phyloP scores from a whole-genome alignment of 2,888 invertebrate species.

The Patella depressa region DNA sequence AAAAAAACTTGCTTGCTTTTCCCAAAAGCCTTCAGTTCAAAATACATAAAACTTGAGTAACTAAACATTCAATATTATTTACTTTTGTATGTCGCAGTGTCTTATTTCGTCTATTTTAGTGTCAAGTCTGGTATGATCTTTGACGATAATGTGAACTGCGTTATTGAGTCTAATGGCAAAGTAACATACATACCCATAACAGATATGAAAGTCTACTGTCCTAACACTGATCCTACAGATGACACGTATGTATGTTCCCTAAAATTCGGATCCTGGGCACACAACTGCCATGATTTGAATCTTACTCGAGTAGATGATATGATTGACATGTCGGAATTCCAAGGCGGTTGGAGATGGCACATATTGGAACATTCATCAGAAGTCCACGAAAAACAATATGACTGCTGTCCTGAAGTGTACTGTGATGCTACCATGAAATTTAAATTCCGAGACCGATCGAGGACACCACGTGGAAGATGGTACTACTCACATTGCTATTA shows the following conservation, averaged over 20 bases:
- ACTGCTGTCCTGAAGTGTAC: not conserved
- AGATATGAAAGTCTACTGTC: not conserved
- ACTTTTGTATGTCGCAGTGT: not conserved
- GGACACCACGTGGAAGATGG: conserved; percentile 1
- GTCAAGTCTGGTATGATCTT: not conserved
- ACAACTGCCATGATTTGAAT: not conserved
- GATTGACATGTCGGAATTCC: not conserved
- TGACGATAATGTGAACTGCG: not conserved
- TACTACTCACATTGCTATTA: not conserved
- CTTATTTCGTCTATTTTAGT: not conserved
- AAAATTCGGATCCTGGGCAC: not conserved
- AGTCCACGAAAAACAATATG: not conserved
- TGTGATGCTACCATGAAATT: not conserved
- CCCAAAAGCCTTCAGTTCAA: too few relatives aligned
- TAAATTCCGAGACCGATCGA: conserved; percentile 1
- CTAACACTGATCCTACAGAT: not conserved
- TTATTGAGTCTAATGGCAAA: not conserved
- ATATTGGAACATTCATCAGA: not conserved
- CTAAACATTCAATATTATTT: too few relatives aligned
- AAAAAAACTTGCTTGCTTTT: too few relatives aligned
- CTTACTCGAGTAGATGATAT: not conserved
- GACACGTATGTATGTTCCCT: not conserved
- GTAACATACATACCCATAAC: not conserved
- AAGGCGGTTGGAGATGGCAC: not conserved
- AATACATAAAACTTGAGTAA: too few relatives aligned